Evolutionary conservation across 2,797 vertebrate genomes (phyloP).

Genomic region (Chiloscyllium punctatum): DNA sequence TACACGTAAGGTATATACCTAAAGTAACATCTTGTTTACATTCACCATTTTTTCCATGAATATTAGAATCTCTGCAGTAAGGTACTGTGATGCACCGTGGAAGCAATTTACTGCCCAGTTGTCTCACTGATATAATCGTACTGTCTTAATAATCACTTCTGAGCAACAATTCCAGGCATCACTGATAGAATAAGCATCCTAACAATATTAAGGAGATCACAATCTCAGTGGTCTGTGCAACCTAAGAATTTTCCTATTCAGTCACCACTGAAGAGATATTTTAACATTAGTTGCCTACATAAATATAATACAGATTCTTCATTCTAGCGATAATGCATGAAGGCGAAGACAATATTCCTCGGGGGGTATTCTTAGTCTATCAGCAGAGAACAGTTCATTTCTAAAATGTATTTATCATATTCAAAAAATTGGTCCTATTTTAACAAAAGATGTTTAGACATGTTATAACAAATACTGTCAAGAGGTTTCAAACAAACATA

Average conservation of each 20-base stretch:
- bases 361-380: neutral
- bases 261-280: neutral
- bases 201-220: slow-evolving; percentile 16
- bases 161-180: neutral
- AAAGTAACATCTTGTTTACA: neutral
- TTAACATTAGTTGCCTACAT: neutral
- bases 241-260: neutral
- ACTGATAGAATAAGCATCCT: slow-evolving; percentile 7
- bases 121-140: neutral
- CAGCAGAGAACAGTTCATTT: neutral
- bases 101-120: slow-evolving; percentile 17
- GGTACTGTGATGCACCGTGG: neutral
- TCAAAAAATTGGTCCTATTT: neutral
- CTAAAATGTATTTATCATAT: neutral
- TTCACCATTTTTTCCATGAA: neutral
- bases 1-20: neutral
- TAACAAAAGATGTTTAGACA: neutral
- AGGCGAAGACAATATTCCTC: neutral
- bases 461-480: neutral
- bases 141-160: neutral
- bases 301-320: neutral
- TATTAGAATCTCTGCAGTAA: neutral
- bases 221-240: neutral
- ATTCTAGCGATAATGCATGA: neutral
- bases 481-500: neutral